These are phyloP conservation scores for Squalus acanthias DNA, from an alignment of 2,797 vertebrate species.

Conservation along the genomic window DNA sequence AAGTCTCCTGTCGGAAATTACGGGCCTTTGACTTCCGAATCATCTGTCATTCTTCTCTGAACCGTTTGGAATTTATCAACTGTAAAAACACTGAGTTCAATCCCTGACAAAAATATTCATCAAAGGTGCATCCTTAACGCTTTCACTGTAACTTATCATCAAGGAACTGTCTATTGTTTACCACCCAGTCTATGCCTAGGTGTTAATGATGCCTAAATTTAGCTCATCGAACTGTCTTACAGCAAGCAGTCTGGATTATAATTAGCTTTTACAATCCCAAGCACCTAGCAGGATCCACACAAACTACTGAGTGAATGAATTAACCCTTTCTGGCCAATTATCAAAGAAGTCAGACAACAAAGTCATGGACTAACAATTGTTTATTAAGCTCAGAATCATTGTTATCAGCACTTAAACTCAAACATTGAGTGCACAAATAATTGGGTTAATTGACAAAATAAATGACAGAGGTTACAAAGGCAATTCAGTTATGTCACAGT, in stretches of 20 bases:
- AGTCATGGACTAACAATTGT: neutral
- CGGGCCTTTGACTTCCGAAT: neutral
- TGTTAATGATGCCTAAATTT: neutral
- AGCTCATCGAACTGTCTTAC: neutral
- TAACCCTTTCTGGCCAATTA: neutral
- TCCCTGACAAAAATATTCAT: neutral
- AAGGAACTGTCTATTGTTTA: neutral
- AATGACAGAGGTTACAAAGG: neutral
- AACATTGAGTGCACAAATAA: neutral
- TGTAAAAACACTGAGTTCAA: neutral
- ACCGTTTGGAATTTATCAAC: neutral
- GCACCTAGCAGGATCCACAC: neutral
- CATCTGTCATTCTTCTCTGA: neutral
- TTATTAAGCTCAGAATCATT: conserved; percentile 12
- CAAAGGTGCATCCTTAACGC: neutral
- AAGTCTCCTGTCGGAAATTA: too few species aligned
- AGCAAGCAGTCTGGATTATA: neutral
- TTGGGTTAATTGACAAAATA: conserved; percentile 10
- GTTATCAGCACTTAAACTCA: neutral
- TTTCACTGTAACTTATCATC: neutral
- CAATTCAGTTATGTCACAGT: neutral
- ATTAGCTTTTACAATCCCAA: neutral
- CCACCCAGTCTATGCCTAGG: neutral
- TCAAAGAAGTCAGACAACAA: neutral
- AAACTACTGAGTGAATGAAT: neutral